Conservation (phyloP, 1,140 invertebrate species). For the Lycorma delicatula region DNA sequence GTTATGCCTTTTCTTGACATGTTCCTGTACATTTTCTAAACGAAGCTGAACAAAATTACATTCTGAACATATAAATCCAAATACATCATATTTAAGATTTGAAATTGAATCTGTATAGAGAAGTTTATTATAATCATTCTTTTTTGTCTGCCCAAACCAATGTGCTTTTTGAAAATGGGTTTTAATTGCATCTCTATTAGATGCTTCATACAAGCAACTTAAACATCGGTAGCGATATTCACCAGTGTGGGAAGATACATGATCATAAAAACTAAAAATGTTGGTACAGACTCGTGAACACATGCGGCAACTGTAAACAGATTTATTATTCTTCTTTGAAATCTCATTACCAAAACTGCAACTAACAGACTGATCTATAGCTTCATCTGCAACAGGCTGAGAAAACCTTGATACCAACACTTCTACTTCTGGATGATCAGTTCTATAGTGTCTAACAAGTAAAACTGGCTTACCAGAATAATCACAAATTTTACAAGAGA, state of each 20-base stretch:
- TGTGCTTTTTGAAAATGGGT: not conserved
- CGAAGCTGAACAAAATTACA: not conserved
- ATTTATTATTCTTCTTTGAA: not conserved
- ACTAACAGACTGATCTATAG: not conserved
- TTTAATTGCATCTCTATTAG: not conserved
- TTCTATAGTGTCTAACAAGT: not conserved
- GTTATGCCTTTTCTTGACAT: not conserved
- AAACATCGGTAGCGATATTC: constrained; percentile 1
- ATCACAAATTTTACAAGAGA: not conserved
- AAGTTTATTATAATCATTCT: not conserved
- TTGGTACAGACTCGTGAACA: not conserved
- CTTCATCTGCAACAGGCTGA: not conserved
- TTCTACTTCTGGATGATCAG: not conserved
- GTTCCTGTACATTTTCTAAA: not conserved
- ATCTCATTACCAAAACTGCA: not conserved
- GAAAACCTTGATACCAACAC: not conserved
- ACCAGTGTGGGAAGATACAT: not conserved
- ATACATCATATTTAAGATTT: no score
- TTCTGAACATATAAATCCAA: not conserved
- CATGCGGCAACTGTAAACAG: not conserved
- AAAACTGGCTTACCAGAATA: not conserved
- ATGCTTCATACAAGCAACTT: not conserved
- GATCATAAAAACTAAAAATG: not conserved
- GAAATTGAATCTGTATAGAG: not conserved
- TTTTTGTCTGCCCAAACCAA: not conserved